A percentile compares a stretch with the other conserved stretches of the same genome.
Conservation (phyloP, 2,888 invertebrate species). For the Synanthedon myopaeformis region DNA sequence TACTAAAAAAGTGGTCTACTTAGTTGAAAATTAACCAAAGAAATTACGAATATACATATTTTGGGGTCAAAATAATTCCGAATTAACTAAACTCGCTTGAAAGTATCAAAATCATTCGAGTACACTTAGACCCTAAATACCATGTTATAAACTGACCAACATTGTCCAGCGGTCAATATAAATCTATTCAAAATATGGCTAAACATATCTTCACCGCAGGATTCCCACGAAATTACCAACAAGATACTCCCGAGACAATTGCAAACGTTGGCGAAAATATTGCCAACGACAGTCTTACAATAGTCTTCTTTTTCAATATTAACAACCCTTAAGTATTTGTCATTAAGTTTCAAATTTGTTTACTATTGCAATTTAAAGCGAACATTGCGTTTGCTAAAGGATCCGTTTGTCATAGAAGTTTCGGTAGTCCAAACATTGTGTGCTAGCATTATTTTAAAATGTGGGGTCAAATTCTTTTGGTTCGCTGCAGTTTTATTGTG, state of each 20-base stretch:
- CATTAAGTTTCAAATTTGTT: not conserved
- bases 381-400: not conserved
- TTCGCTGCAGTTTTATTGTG: conserved; percentile 24
- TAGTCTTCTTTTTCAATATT: not conserved
- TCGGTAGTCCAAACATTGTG: conserved; percentile 2
- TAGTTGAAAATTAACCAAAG: no score
- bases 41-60: no score
- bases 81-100: not conserved
- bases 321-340: not conserved
- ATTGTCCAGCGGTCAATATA: conserved; percentile 48
- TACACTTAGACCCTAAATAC: conserved; percentile 38
- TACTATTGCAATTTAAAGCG: not conserved
- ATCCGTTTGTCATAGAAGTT: not conserved
- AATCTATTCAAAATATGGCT: conserved; percentile 21
- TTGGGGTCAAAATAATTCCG: no score
- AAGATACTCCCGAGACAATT: conserved; percentile 32
- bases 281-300: conserved; percentile 7
- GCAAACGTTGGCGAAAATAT: conserved; percentile 41
- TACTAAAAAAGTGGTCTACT: no score
- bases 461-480: conserved; percentile 40
- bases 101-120: conserved; percentile 30
- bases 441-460: conserved; percentile 30
- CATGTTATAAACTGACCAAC: conserved; percentile 50
- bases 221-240: conserved; percentile 48
- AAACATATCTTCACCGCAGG: conserved; percentile 16